These are phyloP conservation scores for Nesometra sesokonis DNA, from an alignment of 35 echinoderm and acorn worm genomes.

Conservation along the genomic window DNA sequence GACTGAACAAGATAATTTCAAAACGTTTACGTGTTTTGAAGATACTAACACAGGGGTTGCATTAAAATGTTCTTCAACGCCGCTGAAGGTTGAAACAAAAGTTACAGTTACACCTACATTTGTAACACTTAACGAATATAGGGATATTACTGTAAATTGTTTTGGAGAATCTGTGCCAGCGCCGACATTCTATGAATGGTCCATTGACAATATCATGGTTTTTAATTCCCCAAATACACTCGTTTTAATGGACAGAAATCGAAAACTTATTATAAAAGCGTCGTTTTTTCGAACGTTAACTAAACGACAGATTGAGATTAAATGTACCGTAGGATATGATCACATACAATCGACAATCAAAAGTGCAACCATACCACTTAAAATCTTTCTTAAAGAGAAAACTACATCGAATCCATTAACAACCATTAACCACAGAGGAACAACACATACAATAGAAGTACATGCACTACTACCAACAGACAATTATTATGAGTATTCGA, in stretches of 20 bases:
- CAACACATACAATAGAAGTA: neutral
- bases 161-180: neutral
- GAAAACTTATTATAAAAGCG: neutral
- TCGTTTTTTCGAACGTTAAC: neutral
- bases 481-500: neutral
- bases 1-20: neutral
- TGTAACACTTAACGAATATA: neutral
- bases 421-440: neutral
- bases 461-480: neutral
- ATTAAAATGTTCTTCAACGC: neutral
- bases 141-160: neutral
- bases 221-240: neutral
- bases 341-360: neutral
- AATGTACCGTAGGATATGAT: neutral
- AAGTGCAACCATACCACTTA: neutral
- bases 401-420: neutral
- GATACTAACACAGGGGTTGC: neutral
- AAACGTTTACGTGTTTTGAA: neutral
- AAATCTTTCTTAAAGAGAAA: neutral
- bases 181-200: neutral
- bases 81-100: neutral
- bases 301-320: neutral
- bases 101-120: neutral
- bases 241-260: neutral
- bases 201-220: neutral